These are phyloP conservation scores for Hydrophis major DNA, from an alignment of 2,797 vertebrate species.

Conservation along the genomic window DNA sequence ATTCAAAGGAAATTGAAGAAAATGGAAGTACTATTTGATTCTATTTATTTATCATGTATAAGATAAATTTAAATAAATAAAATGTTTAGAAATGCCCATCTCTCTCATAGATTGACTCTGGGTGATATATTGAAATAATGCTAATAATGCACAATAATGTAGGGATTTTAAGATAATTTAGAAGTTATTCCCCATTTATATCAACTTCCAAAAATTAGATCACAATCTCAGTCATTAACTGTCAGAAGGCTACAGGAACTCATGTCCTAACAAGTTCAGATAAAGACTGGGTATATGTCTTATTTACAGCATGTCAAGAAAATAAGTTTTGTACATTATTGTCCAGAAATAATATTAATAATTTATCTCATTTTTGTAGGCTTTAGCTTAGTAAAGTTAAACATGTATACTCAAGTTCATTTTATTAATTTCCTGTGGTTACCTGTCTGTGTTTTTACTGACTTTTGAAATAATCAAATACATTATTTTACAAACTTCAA, in stretches of 20 bases:
- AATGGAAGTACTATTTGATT: background rate
- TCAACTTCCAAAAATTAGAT: background rate
- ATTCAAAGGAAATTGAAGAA: background rate
- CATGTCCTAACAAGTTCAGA: background rate
- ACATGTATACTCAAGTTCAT: conserved; percentile 35
- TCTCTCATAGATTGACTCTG: background rate
- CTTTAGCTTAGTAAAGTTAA: conserved; percentile 17
- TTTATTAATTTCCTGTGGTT: conserved; percentile 46
- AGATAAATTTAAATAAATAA: background rate
- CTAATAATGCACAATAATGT: no score
- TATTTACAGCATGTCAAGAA: background rate
- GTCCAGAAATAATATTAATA: background rate
- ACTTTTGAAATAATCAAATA: conserved; percentile 68
- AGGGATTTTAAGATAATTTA: background rate
- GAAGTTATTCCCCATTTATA: background rate
- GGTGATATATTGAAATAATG: background rate
- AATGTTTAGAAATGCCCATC: background rate
- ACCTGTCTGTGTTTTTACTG: conserved; percentile 60
- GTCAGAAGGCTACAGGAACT: background rate
- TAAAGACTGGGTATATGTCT: background rate
- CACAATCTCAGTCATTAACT: background rate
- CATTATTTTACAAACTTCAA: conserved; percentile 64
- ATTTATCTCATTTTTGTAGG: background rate
- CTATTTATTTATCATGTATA: background rate
- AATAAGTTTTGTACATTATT: background rate